These are phyloP conservation scores for Cephus runcator DNA, from an alignment of 2,888 invertebrate species.

Conservation along the genomic window DNA sequence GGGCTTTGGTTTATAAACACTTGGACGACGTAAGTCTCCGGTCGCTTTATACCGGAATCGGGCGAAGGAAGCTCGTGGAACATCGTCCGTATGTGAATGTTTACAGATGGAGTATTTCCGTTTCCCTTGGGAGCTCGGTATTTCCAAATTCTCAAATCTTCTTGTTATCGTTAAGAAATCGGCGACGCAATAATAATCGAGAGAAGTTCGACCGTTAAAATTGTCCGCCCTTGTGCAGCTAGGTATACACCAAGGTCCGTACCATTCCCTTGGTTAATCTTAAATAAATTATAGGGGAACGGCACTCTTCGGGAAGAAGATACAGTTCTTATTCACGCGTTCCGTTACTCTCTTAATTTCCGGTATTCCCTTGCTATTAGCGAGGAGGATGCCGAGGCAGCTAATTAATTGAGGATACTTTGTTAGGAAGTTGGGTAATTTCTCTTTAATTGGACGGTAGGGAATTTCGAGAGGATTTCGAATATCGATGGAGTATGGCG, in stretches of 20 bases:
- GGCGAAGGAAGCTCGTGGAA: not conserved
- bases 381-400: constrained; percentile 5
- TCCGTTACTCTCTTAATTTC: not conserved
- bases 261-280: not conserved
- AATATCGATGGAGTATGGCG: not conserved
- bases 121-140: not conserved
- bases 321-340: not conserved
- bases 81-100: not conserved
- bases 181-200: not conserved
- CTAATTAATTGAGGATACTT: not conserved
- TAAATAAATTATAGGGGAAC: not conserved
- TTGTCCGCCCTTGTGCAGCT: not conserved
- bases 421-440: constrained; percentile 26
- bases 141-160: not conserved
- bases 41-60: not conserved
- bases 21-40: not conserved
- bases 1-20: not conserved
- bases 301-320: not conserved
- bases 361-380: constrained; percentile 3
- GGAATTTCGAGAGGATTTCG: not conserved
- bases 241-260: not conserved
- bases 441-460: constrained; percentile 36
- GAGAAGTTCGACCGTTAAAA: not conserved
- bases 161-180: not conserved
- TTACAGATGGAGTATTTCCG: not conserved